These are phyloP conservation scores for Nebria brevicollis DNA, from an alignment of 2,888 invertebrate species.

Conservation along the genomic window DNA sequence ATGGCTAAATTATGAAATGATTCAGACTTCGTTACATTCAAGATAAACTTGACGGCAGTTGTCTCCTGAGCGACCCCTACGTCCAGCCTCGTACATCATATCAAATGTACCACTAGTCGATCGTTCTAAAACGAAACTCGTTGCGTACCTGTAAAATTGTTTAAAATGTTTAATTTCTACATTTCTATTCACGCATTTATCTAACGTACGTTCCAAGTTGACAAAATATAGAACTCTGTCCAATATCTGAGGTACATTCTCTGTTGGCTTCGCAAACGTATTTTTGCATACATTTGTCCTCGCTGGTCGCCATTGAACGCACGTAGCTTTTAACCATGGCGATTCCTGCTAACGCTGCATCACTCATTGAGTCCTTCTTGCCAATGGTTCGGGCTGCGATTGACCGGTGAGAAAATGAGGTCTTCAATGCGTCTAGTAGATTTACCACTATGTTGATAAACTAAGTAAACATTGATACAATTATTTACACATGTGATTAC, in stretches of 20 bases:
- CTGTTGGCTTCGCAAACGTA: conserved; percentile 91
- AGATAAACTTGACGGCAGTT: conserved; percentile 87
- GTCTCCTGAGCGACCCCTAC: conserved; percentile 85
- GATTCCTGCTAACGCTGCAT: conserved; percentile 88
- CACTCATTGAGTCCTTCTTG: conserved; percentile 88
- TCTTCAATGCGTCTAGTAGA: conserved; percentile 89
- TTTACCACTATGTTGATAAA: conserved; percentile 93
- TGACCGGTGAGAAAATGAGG: conserved; percentile 91
- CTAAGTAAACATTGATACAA: conserved; percentile 62
- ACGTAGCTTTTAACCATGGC: conserved; percentile 91
- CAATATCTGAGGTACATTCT: conserved; percentile 84
- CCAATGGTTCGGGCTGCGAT: conserved; percentile 85
- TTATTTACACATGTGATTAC: too few species aligned
- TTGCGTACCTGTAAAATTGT: conserved; percentile 74
- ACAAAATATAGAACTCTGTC: conserved; percentile 87
- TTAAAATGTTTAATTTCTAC: too few species aligned
- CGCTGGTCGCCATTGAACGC: conserved; percentile 78
- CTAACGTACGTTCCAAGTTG: conserved; percentile 90
- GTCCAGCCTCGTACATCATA: conserved; percentile 84
- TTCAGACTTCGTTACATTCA: conserved; percentile 89
- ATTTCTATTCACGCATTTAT: background rate
- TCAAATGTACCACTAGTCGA: conserved; percentile 79
- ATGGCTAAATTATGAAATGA: conserved; percentile 21
- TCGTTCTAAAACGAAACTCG: conserved; percentile 85
- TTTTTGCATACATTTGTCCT: conserved; percentile 86